Base-by-base conservation (phyloP, 1,140 invertebrate species). In the Solen grandis region DNA sequence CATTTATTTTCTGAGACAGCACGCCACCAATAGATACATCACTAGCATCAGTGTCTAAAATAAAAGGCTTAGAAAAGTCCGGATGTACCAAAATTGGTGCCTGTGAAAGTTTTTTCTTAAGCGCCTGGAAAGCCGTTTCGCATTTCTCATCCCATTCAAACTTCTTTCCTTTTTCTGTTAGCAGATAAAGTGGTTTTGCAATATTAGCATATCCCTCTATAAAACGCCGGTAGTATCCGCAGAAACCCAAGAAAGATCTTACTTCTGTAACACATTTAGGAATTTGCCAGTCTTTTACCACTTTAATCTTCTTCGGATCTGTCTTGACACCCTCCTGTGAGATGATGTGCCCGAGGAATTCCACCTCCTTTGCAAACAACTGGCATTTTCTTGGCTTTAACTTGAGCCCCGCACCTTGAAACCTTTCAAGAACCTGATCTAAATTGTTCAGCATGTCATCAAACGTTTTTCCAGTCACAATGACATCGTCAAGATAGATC, bases 231-330 rank as follows among this genome's bases (percentile, higher is more conserved):
- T 88, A 88, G 69, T 83, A 88, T 4, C 66, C 41, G 19, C 79
- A 82, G 25, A 89, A 63, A n/a, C 86, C 87, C 19, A 90, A 36
- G 59, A 91, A 90, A 19, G 78, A 38, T 63, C 68, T 33, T 2
- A 91, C 63, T 13, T 87, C 70, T 41, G 59, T 83, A 0, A 86
- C 52, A 33, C 82, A 84, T n/a, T 5, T 77, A 16, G 90, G 90
- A n/a, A 52, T 70, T 19, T 84, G 87, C 74, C 82, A 88, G 10
- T 87, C 41, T 16, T 68, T 55, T 22, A 91, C 68, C 10, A 73
- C 78, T 55, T 52, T 19, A 41, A 88, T 59, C 74, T 92, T 92
- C 5, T 82, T 62, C 25, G 77, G 76, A 50, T 80, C 77, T 2
- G 65, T 33, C 29, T 29, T 29, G 13, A 60, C 52, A 19, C 54